Evolutionary conservation across 2,888 invertebrate genomes (phyloP).

Genomic region (Prosopocoilus inquinatus): DNA sequence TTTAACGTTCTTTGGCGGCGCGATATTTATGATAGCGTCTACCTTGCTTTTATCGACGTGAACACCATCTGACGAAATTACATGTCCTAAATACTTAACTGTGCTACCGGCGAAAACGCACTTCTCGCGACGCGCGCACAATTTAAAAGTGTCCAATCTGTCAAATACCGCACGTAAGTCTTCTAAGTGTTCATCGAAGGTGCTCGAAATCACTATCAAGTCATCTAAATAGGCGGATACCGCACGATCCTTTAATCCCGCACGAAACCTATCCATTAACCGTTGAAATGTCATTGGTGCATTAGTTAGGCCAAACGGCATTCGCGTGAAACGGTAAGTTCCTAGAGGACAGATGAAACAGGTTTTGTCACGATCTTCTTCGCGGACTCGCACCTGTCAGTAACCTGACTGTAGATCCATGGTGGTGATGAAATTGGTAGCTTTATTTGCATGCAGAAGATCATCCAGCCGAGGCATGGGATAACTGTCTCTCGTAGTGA

Average conservation of each 20-base stretch:
- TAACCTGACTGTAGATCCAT: conserved; percentile 43
- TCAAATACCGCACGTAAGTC: conserved; percentile 26
- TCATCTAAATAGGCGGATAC: no score
- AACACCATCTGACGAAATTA: conserved; percentile 16
- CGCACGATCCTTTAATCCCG: conserved; percentile 26
- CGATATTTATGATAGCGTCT: conserved; percentile 11
- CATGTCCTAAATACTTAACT: conserved; percentile 28
- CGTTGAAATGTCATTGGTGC: conserved; percentile 32
- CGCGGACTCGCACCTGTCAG: conserved; percentile 40
- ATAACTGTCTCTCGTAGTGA: conserved; percentile 32
- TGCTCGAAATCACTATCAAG: conserved; percentile 25
- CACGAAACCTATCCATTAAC: conserved; percentile 28
- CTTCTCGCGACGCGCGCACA: conserved; percentile 27
- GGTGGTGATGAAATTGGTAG: conserved; percentile 30
- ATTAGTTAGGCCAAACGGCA: conserved; percentile 34
- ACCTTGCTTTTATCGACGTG: conserved; percentile 16
- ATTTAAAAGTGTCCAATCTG: conserved; percentile 20
- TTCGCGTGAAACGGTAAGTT: conserved; percentile 23
- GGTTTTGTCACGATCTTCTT: conserved; percentile 38
- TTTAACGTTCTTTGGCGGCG: conserved; percentile 20
- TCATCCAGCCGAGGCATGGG: conserved; percentile 47
- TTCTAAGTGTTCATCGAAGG: conserved; percentile 27
- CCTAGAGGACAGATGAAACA: conserved; percentile 36
- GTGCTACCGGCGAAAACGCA: conserved; percentile 22
- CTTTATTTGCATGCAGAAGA: conserved; percentile 37